Percentiles rank a stretch among this genome's conserved stretches.
phyloP scores from a whole-genome alignment of 2,797 vertebrate genomes.

The Eutrigla gurnardus region DNA sequence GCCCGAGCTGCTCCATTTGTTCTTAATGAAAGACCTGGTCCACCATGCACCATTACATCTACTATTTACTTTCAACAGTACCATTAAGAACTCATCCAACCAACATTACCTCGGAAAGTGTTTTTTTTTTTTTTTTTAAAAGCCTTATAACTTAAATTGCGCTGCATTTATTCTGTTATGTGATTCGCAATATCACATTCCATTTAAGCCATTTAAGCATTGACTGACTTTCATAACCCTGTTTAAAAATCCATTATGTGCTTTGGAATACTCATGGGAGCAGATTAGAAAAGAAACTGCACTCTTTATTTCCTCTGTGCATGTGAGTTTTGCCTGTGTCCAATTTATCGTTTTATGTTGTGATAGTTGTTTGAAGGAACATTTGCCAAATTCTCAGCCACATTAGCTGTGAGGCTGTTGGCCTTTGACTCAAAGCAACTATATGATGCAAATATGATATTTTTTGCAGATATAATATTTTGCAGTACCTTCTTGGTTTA shows the following conservation, averaged over 20 bases:
- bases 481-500: neutral
- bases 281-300: constrained; percentile 16
- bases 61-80: constrained; percentile 63
- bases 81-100: constrained; percentile 50
- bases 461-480: neutral
- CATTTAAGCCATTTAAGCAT: constrained; percentile 54
- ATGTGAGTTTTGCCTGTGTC: constrained; percentile 9
- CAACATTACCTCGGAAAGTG: constrained; percentile 33
- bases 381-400: constrained; percentile 7
- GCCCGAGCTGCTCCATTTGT: constrained; percentile 66
- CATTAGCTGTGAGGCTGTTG: neutral
- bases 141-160: constrained; percentile 14
- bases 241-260: constrained; percentile 72
- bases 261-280: constrained; percentile 54
- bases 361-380: constrained; percentile 29
- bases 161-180: constrained; percentile 27
- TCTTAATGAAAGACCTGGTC: constrained; percentile 68
- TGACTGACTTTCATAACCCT: constrained; percentile 59
- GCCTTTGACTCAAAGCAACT: neutral
- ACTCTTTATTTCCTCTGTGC: constrained; percentile 29
- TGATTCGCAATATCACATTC: constrained; percentile 59
- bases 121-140: neutral
- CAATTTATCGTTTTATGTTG: constrained; percentile 14
- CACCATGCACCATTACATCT: constrained; percentile 54
- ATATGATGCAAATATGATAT: neutral